phyloP scores from a whole-genome alignment of 2,888 invertebrate species.

The Caprella mutica region DNA sequence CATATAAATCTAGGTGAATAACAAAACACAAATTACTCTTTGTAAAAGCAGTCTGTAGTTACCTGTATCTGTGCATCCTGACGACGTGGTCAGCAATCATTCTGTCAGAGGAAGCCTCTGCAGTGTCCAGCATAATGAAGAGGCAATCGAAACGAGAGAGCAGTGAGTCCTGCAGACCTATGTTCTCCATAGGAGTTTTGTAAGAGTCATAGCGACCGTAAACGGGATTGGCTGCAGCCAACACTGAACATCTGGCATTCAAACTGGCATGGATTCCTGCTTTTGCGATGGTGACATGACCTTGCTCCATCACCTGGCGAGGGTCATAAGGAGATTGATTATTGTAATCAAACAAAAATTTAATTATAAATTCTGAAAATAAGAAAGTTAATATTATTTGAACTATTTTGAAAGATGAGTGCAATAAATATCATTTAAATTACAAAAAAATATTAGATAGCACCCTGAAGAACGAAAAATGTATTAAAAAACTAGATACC shows the following conservation, averaged over 20 bases:
- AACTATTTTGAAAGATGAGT: too few relatives aligned
- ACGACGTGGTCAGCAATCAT: constrained; percentile 93
- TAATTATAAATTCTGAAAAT: background rate
- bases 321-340: background rate
- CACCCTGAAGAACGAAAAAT: too few relatives aligned
- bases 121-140: constrained; percentile 90
- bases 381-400: too few relatives aligned
- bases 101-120: constrained; percentile 79
- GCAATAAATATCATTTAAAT: background rate
- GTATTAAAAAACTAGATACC: too few relatives aligned
- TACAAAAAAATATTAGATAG: too few relatives aligned
- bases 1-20: too few relatives aligned
- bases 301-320: constrained; percentile 49
- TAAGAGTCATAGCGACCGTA: constrained; percentile 96
- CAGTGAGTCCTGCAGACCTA: constrained; percentile 91
- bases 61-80: constrained; percentile 89
- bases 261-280: constrained; percentile 94
- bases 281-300: constrained; percentile 84
- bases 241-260: constrained; percentile 91
- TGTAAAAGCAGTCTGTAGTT: too few relatives aligned
- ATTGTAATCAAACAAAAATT: background rate
- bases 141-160: constrained; percentile 95
- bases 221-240: constrained; percentile 99
- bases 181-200: constrained; percentile 99
- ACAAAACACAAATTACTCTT: too few relatives aligned